These are phyloP conservation scores for Scaptomyza caliginosa DNA, from an alignment of 2,888 invertebrate species.

Conservation along the genomic window DNA sequence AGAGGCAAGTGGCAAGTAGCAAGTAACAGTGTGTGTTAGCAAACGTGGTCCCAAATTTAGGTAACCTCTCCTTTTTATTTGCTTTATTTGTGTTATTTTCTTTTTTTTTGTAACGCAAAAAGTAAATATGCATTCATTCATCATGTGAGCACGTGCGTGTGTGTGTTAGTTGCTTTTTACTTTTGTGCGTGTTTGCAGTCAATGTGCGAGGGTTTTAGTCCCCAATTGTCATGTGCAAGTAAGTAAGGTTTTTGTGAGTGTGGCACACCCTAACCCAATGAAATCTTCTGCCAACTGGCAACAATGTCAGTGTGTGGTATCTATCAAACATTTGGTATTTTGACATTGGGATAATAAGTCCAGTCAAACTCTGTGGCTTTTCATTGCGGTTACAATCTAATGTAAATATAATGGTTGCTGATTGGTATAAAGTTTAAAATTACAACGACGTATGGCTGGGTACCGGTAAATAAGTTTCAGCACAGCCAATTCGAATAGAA, in stretches of 20 bases:
- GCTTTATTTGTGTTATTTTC: slow-evolving; percentile 10
- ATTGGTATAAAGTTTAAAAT: slow-evolving; percentile 29
- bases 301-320: slow-evolving; percentile 28
- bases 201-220: slow-evolving; percentile 25
- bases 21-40: slow-evolving; percentile 50
- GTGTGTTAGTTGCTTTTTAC: slow-evolving; percentile 47
- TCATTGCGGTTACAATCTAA: slow-evolving; percentile 25
- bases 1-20: too few relatives aligned
- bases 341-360: slow-evolving; percentile 28
- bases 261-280: slow-evolving; percentile 20
- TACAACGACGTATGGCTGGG: background rate
- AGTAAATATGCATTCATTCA: slow-evolving; percentile 74
- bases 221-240: slow-evolving; percentile 16
- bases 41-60: slow-evolving; percentile 71
- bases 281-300: slow-evolving; percentile 29
- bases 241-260: slow-evolving; percentile 8
- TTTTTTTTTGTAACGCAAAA: slow-evolving; percentile 45
- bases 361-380: slow-evolving; percentile 27
- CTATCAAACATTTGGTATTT: slow-evolving; percentile 30
- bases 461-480: background rate
- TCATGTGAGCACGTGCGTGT: slow-evolving; percentile 16
- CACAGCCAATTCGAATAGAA: slow-evolving; percentile 7
- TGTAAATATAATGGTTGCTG: slow-evolving; percentile 51
- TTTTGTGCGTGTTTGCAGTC: slow-evolving; percentile 65
- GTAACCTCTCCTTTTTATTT: slow-evolving; percentile 37